These are phyloP conservation scores for Papilio polytes DNA, from an alignment of 1,140 invertebrate species.

Conservation along the genomic window DNA sequence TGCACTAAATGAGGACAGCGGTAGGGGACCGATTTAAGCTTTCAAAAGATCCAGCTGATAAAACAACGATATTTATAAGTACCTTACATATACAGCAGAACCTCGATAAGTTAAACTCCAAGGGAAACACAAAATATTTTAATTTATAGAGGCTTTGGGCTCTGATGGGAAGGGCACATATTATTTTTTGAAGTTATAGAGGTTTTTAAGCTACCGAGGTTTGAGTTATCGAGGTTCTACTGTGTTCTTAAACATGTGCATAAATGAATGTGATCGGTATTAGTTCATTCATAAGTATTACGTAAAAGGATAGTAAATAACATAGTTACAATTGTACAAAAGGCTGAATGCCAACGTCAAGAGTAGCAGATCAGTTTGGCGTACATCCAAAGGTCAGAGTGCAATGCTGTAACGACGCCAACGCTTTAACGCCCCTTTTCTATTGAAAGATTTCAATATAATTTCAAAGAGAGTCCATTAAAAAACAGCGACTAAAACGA, in stretches of 20 bases:
- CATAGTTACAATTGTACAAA: not conserved
- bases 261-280: not conserved
- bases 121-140: too few relatives aligned
- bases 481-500: not conserved
- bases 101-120: too few relatives aligned
- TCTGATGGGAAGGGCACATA: too few relatives aligned
- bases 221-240: too few relatives aligned
- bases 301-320: slow-evolving; percentile 11
- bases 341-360: slow-evolving; percentile 20
- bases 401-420: not conserved
- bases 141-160: too few relatives aligned
- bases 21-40: not conserved
- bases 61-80: not conserved
- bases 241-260: not conserved
- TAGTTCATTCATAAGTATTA: not conserved
- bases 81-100: too few relatives aligned
- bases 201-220: too few relatives aligned
- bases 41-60: not conserved
- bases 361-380: slow-evolving; percentile 27
- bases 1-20: not conserved
- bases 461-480: not conserved
- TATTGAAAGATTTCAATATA: slow-evolving; percentile 10
- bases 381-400: slow-evolving; percentile 31
- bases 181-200: too few relatives aligned
- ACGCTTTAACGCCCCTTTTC: not conserved